Base-by-base conservation (phyloP, 2,888 invertebrate genomes). In the Prosapia bicincta region DNA sequence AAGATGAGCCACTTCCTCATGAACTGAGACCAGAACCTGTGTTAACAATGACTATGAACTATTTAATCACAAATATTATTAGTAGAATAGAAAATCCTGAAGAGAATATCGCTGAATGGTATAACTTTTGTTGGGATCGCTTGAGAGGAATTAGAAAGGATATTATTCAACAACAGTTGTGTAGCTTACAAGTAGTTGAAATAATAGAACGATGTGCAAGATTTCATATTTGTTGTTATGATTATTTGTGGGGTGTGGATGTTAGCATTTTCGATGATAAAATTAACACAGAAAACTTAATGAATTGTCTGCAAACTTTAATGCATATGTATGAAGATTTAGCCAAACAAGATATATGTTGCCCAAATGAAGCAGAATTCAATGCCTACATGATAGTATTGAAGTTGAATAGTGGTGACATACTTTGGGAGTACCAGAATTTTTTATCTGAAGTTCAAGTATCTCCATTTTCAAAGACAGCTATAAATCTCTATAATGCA, bases 81-180 rank as follows among this genome's bases (percentile, higher is more conserved):
- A 66, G 77, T 1, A 76, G 76, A 26, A 78, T 81, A n/a, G 90
- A 91, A 68, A 83, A 84, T 13, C 84, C 86, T 10, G 88, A 87
- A 30, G 88, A 88, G 78, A 91, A 92, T 81, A 83, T 93, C 10
- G 90, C 90, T 0, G 94, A 95, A 81, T 98, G 98, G 97, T 98
- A 95, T 84, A 96, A 98, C 84, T 99, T 98, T 83, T 88, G 99
- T 74, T 99, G 99, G 99, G 97, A 97, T 84, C 88, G 99, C 78
- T 95, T 97, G 0, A 89, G 99, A 74, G 93, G 96, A 24, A 97
- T 99, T 74, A 89, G 99, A 38, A 99, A 99, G 84, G 99, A 99
- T 83, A 96, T 99, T 74, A 97, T 98, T 0, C 99, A 99, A 83
- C 98, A 99, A 84, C 95, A 97, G 83, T 85, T 99, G 15, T 95